phyloP scores from a whole-genome alignment of 2,888 invertebrate genomes.

The Lamproptera curius region DNA sequence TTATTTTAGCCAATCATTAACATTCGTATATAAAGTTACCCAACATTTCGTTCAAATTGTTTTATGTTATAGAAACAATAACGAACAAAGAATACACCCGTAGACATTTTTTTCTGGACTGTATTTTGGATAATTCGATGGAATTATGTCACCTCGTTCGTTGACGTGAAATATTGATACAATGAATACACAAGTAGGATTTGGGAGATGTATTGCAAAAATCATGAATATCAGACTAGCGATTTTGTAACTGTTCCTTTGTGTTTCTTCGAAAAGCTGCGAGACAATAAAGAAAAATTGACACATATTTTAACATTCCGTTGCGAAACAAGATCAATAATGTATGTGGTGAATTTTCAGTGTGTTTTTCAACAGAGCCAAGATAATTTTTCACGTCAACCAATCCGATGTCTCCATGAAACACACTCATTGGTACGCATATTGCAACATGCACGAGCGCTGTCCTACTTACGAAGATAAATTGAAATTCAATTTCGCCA shows the following conservation, averaged over 20 bases:
- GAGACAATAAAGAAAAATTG: conserved; percentile 9
- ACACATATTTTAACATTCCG: conserved; percentile 13
- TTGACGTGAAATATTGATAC: conserved; percentile 9
- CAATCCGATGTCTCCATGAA: conserved; percentile 48
- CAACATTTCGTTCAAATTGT: too few species aligned
- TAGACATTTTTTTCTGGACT: too few species aligned
- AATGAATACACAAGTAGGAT: background rate
- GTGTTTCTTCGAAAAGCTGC: conserved; percentile 5
- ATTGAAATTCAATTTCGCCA: conserved; percentile 73
- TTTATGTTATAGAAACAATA: too few species aligned
- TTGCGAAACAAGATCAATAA: conserved; percentile 16
- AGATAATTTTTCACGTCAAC: conserved; percentile 29
- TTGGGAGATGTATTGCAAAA: conserved; percentile 10
- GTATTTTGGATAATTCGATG: background rate
- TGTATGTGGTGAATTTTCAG: conserved; percentile 19
- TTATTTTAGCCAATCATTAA: background rate
- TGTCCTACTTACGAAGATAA: conserved; percentile 69
- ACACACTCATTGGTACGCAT: conserved; percentile 55
- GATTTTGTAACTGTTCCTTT: conserved; percentile 7
- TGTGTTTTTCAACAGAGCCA: conserved; percentile 19
- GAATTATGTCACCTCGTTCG: background rate
- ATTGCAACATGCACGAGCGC: conserved; percentile 56
- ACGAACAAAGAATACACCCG: too few species aligned
- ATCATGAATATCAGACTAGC: conserved; percentile 5
- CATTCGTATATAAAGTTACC: too few species aligned